These are phyloP conservation scores for Microctenopoma stevenorrisi DNA, from an alignment of 2,797 vertebrate species.

Conservation along the genomic window DNA sequence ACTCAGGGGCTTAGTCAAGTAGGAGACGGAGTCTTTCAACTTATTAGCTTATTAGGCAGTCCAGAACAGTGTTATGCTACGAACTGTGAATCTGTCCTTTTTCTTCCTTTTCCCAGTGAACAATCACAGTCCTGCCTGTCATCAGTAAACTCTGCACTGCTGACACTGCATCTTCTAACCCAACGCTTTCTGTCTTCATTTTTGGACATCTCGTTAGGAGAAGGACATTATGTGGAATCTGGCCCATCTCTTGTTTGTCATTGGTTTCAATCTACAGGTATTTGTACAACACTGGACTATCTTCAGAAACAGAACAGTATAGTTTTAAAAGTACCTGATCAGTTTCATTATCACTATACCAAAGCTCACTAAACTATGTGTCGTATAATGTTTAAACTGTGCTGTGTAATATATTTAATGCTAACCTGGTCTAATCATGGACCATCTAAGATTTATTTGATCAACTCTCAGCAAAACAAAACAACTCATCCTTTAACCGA, in stretches of 20 bases:
- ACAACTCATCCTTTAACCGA: neutral
- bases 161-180: neutral
- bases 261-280: constrained; percentile 57
- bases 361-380: too few species aligned
- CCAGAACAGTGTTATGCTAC: neutral
- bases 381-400: too few species aligned
- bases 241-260: constrained; percentile 33
- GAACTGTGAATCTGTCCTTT: constrained; percentile 42
- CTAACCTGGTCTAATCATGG: too few species aligned
- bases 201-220: neutral
- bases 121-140: neutral
- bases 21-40: neutral
- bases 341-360: too few species aligned
- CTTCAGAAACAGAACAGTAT: neutral
- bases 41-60: neutral
- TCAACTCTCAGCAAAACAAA: neutral
- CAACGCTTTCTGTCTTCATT: neutral
- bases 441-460: too few species aligned
- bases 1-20: too few species aligned
- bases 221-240: constrained; percentile 46
- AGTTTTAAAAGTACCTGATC: too few species aligned
- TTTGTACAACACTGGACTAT: neutral
- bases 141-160: neutral
- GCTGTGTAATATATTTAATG: too few species aligned
- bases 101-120: neutral